Base-by-base conservation (phyloP, 2,797 vertebrate genomes). In the Oryzias sinensis region DNA sequence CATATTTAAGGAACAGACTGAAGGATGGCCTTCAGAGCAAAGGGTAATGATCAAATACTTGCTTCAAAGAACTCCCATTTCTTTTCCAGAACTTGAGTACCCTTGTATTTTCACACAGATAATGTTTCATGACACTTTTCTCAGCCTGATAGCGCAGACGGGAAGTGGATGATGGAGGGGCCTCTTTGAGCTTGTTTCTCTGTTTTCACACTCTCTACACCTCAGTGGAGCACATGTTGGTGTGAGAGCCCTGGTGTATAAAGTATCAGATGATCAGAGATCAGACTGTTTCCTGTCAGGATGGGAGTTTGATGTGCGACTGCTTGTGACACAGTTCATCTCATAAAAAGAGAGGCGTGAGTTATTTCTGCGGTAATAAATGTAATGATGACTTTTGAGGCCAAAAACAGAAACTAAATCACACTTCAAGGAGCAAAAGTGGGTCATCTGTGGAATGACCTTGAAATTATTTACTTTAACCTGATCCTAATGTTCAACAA, bases 161-260 rank as follows among this genome's bases (percentile, higher is more conserved):
- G 18, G 57, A 22, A 40, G 55, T 2, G 16, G 24, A 22, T 59
- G 62, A 74, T 49, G 61, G 61, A 66, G 62, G 68, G 47, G 49
- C 18, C 60, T 55, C 47, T 76, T 37, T 42, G 58, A 75, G 55
- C 56, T 33, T 68, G 52, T 65, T 66, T 79, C 84, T 85, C 69
- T 44, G 66, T 77, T 87, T 84, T 76, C 68, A 74, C 72, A 79
- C 72, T 79, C 80, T 59, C 83, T 82, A 77, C 62, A 4, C 43
- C 53, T 44, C 15, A 54, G 43, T 18, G 42, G 53, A 77, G 49
- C 43, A 37, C 65, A 75, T 79, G 80, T 59, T 60, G 62, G 64
- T 56, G 59, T 49, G 20, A 37, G 56, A 44, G 51, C 49, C 53
- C 46, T 41, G 27, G 33, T 49, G 62, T 63, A 47, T n/a, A 43